Base-by-base conservation (phyloP, 1,140 invertebrate genomes). In the Scaptodrosophila lebanonensis region DNA sequence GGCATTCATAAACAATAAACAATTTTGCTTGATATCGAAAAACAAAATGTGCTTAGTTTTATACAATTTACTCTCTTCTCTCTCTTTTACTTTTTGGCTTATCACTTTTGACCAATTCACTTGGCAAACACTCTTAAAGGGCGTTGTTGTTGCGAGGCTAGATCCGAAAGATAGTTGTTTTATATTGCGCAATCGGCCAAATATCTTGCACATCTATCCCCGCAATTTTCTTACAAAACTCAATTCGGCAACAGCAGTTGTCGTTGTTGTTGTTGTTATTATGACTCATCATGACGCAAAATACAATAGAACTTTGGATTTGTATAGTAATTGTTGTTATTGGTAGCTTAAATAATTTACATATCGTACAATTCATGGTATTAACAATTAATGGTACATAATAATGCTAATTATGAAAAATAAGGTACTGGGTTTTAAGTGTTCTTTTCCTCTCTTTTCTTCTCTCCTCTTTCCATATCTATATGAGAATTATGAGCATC, bases 391-490 rank as follows among this genome's bases (percentile, higher is more conserved):
- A 79, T 82, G 70, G 64, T 71, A 82, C n/a, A n/a, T n/a, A n/a
- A n/a, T n/a, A 77, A 79, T 82, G 75, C 75, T 79, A 79, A 79
- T 69, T 69, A 79, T 82, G 66, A 83, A 85, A 61, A 85, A 85
- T 83, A 85, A 85, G 83, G 83, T 85, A 85, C 83, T 85, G 83
- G 83, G 83, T 85, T n/a, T 83, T 63, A 85, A 85, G 83, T 85
- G 72, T 72, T 66, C 56, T 47, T 48, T 51, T 33, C n/a, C 22
- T 54, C 32, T 33, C 25, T 43, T 20, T 32, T 17, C 11, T 27
- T 51, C 8, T 32, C 42, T 43, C 30, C 36, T 69, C 49, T 27
- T 64, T 54, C 53, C 56, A 54, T 76, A 40, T 12, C 42, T 60
- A 45, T 40, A 54, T 62, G 36, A 27, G 48, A 57, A 47, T 42